Evolutionary conservation across 2,888 invertebrate species (phyloP), one percentile per base, ranked within the genome.

Genomic region (Epistrophella euchroma): DNA sequence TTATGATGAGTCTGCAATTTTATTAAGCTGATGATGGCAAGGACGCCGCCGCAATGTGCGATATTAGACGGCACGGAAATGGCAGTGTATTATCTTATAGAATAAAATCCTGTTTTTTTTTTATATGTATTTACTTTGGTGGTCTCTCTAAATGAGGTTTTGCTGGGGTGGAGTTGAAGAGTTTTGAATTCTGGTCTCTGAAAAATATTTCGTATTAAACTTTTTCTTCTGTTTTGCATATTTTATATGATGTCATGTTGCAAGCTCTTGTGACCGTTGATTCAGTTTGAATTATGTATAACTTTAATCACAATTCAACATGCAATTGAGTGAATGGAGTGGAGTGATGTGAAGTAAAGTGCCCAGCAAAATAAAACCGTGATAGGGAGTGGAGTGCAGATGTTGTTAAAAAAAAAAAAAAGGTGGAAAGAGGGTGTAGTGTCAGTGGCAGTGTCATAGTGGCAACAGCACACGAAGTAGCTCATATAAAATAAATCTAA

Each of bases 271-370:
- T 80, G 75, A 71, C 78, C 77, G 73, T 83, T 62, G 56, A 74
- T 47, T 64, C 56, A 55, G 50, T 79, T 84, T 76, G 60, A 72
- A 76, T 75, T 71, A 72, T 85, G 80, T 60, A 80, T 70, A 73
- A 77, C 76, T 85, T 85, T 85, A 80, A 85, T 85, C 85, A 40
- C 73, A 76, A 80, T 76, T 68, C 76, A 75, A 72, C 80, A 85
- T 85, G 85, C 81, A 73, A 81, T 55, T 81, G 68, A 77, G 73
- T 80, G 85, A 85, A 43, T 68, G 68, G 50, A 66, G 43, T 35
- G 72, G 1, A n/a, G 55, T 32, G 28, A 40, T 37, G 60, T 60
- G 60, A 40, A 60, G n/a, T 4, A 60, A 60, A 35, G 52, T 60
- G 60, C 35, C 58, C 19, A 43, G 52, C 13, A 35, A 15, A 66